Percentiles rank a stretch among this genome's conserved stretches.
These are phyloP conservation scores for Pangasius macronema DNA, from an alignment of 2,797 vertebrate species.

Conservation along the genomic window DNA sequence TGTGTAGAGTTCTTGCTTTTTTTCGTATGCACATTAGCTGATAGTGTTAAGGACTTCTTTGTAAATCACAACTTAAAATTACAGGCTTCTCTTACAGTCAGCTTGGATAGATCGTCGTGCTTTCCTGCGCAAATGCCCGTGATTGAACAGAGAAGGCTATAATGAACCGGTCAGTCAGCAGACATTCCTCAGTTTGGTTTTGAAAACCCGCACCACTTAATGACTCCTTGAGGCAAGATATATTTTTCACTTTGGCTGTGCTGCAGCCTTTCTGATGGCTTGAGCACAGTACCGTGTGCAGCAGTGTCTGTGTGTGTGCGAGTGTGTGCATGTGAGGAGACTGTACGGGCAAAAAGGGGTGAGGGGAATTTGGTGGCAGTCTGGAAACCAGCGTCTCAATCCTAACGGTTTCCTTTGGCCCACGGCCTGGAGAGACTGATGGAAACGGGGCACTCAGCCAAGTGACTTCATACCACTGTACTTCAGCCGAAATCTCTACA, in stretches of 20 bases:
- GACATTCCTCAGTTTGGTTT: slow-evolving; percentile 45
- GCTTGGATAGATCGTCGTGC: slow-evolving; percentile 13
- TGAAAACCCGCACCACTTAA: slow-evolving; percentile 42
- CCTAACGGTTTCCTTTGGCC: slow-evolving; percentile 76
- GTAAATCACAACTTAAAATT: not conserved
- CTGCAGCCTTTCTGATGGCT: slow-evolving; percentile 48
- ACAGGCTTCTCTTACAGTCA: not conserved
- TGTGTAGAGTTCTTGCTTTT: not conserved
- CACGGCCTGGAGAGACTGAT: slow-evolving; percentile 64
- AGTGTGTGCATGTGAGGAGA: slow-evolving; percentile 19
- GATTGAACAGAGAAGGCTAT: slow-evolving; percentile 22
- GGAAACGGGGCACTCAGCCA: slow-evolving; percentile 80
- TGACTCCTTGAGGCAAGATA: slow-evolving; percentile 44
- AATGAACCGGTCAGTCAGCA: slow-evolving; percentile 39
- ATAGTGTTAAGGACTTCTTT: not conserved
- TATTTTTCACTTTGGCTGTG: slow-evolving; percentile 34
- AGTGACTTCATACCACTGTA: slow-evolving; percentile 77
- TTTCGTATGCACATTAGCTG: slow-evolving; percentile 3
- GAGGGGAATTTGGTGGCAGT: slow-evolving; percentile 56
- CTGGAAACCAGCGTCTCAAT: slow-evolving; percentile 53
- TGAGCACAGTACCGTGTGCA: slow-evolving; percentile 32
- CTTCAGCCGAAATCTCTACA: slow-evolving; percentile 64
- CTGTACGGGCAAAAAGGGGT: slow-evolving; percentile 30
- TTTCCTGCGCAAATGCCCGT: slow-evolving; percentile 15
- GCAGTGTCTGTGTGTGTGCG: slow-evolving; percentile 19